A percentile compares a stretch with the other conserved stretches of the same genome.
Evolutionary conservation across 2,888 invertebrate species (phyloP).

Genomic region (Neoaliturus tenellus): DNA sequence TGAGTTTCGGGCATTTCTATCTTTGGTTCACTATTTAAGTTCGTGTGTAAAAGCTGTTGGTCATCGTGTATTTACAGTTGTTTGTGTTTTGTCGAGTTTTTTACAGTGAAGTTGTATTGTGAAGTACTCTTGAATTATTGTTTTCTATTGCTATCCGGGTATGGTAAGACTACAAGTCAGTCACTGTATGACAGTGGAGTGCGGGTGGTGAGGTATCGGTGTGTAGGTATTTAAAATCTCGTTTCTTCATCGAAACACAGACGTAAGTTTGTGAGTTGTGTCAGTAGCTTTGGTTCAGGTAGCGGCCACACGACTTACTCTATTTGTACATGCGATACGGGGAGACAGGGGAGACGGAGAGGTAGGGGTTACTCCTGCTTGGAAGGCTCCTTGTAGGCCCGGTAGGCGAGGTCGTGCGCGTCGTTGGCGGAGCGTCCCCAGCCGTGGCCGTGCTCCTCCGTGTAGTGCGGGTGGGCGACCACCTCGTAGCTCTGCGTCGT

Average conservation of each 20-base stretch:
- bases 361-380: conserved; percentile 55
- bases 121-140: not conserved
- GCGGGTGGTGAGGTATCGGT: not conserved
- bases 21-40: conserved; percentile 8
- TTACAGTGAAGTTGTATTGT: not conserved
- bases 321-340: conserved; percentile 46
- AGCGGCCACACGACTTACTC: conserved; percentile 50
- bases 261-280: not conserved
- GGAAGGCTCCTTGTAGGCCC: conserved; percentile 74
- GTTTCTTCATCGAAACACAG: conserved; percentile 6
- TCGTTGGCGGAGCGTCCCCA: conserved; percentile 79
- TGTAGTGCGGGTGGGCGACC: conserved; percentile 77
- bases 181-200: too few species aligned
- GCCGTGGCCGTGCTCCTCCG: conserved; percentile 75
- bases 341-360: not conserved
- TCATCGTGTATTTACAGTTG: not conserved
- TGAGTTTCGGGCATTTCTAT: not conserved
- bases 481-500: conserved; percentile 86
- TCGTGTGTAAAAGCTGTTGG: not conserved
- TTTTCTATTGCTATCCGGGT: not conserved
- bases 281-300: conserved; percentile 29
- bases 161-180: too few species aligned
- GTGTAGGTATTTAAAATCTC: not conserved
- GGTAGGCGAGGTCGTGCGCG: conserved; percentile 84
- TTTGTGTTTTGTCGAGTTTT: not conserved